These are phyloP conservation scores for Hydroisotoma schaefferi DNA, from an alignment of 2,888 invertebrate genomes.

Conservation along the genomic window DNA sequence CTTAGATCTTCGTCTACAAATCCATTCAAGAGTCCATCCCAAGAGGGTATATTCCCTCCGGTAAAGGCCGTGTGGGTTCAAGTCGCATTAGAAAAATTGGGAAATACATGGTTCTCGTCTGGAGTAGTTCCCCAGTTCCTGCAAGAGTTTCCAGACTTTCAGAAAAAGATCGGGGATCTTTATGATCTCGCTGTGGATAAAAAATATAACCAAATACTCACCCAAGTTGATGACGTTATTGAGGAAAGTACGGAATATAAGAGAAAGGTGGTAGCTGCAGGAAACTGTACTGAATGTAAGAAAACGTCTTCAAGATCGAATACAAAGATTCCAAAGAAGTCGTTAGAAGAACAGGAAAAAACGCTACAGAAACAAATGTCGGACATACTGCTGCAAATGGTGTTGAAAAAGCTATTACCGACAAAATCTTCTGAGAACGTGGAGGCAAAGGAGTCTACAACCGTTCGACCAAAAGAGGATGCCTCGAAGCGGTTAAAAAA, in stretches of 20 bases:
- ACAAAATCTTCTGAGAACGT: too few species aligned
- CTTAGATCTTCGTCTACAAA: neutral
- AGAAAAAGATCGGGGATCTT: constrained; percentile 10
- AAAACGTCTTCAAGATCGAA: too few species aligned
- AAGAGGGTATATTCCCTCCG: constrained; percentile 1
- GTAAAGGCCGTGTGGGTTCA: constrained; percentile 7
- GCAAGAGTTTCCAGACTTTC: constrained; percentile 1
- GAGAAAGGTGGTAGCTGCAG: too few species aligned
- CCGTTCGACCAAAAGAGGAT: too few species aligned
- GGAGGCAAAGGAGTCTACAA: too few species aligned
- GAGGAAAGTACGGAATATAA: too few species aligned
- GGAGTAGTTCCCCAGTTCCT: neutral
- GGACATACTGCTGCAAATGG: constrained; percentile 4
- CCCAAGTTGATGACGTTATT: too few species aligned
- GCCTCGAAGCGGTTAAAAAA: too few species aligned
- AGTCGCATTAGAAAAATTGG: constrained; percentile 6
- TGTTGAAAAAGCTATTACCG: neutral
- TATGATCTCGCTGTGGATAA: constrained; percentile 1
- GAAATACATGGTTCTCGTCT: neutral
- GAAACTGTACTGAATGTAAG: too few species aligned
- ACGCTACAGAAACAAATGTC: constrained; percentile 3
- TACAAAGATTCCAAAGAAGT: neutral
- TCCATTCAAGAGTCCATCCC: neutral
- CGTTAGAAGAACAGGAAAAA: too few species aligned
- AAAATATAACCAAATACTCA: neutral